Conservation (phyloP, 2,797 vertebrate species). For the Gorsachius magnificus region DNA sequence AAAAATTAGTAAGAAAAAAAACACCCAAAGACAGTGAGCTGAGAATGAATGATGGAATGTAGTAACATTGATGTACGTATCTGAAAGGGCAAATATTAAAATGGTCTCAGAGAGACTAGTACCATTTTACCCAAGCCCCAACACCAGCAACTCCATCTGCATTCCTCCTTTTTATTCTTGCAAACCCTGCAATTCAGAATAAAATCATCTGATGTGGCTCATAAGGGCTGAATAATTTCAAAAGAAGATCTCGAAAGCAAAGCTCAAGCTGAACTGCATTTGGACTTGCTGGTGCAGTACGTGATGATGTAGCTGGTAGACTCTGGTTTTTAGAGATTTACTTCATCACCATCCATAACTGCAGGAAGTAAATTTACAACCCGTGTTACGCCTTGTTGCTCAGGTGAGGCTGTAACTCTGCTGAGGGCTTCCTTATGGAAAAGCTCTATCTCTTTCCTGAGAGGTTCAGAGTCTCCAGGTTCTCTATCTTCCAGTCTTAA, state of each 20-base stretch:
- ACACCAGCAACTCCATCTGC: neutral
- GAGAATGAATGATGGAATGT: neutral
- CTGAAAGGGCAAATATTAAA: neutral
- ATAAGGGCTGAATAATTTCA: neutral
- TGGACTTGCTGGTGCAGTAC: neutral
- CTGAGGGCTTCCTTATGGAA: neutral
- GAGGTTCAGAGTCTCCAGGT: neutral
- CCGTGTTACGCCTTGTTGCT: neutral
- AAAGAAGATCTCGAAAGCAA: fast-evolving
- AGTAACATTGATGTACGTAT: fast-evolving
- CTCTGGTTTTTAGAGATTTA: neutral
- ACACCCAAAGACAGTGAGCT: neutral
- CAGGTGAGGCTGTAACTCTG: neutral
- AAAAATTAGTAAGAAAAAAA: neutral
- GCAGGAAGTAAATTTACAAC: neutral
- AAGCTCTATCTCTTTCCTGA: neutral
- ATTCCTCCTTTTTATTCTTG: neutral
- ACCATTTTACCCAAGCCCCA: neutral
- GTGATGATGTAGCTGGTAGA: fast-evolving
- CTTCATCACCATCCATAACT: neutral
- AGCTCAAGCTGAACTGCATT: neutral
- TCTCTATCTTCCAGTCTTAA: neutral
- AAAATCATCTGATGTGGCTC: neutral
- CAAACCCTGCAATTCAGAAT: neutral
- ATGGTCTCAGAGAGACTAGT: neutral